Base-by-base conservation (phyloP, 92 coral and sea anemone species). In the Anthopleura xanthogrammica region DNA sequence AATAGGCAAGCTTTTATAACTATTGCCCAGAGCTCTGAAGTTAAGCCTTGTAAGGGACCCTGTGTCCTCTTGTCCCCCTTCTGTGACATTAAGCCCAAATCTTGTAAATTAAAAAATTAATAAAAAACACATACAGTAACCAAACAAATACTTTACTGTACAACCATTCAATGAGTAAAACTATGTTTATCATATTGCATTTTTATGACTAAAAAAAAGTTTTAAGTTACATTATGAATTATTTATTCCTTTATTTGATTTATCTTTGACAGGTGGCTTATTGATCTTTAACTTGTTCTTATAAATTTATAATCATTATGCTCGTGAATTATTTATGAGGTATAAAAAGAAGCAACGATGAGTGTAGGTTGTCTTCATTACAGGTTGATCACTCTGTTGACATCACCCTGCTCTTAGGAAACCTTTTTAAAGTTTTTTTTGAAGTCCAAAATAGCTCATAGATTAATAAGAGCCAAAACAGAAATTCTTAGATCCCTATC, bases 241-340 rank as follows among this genome's bases (percentile, higher is more conserved):
- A 43, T 39, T 40, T 16, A n/a, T 19, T 16, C 3, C 52, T 24
- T 80, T 80, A 39, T 80, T 48, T 62, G 71, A 20, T 20, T 42
- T 60, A 23, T 60, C 79, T 75, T 14, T 3, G 10, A 41, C 83
- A 80, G 83, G 83, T 80, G 83, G 52, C 41, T 41, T 16, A 80
- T 80, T 80, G 55, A 39, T 80, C 50, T n/a, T 79, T 80, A 48
- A 64, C 83, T 13, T 80, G 83, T 65, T 19, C 54, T 64, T 60
- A 80, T 80, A 43, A 80, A 80, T 80, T 39, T 42, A 62, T 62
- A 39, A 42, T 17, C 42, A 57, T 58, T 42, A 76, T 54, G 16
- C 11, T 14, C 10, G 72, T 58, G 16, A 88, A 85, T 88, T 52
- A 88, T 88, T 88, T 58, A 88, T 88, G 86, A 88, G 58, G 83